Conservation (phyloP, 2,113 vertebrate species). For the Pyrgilauda ruficollis region DNA sequence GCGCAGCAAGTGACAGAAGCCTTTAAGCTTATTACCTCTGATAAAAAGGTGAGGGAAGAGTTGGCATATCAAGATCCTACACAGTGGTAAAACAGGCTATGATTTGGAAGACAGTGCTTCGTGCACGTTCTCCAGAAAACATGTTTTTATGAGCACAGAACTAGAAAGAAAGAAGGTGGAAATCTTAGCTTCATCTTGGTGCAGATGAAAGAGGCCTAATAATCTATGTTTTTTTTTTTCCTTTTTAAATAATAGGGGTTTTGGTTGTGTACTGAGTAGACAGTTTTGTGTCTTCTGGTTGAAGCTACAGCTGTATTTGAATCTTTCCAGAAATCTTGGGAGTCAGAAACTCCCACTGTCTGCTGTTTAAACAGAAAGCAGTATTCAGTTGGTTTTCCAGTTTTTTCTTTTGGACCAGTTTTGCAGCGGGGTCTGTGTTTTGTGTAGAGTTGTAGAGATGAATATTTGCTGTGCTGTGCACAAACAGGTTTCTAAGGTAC, state of each 20-base stretch:
- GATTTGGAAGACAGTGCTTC: background rate
- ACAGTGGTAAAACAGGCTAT: background rate
- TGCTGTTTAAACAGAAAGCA: background rate
- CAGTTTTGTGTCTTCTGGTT: background rate
- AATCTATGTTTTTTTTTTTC: background rate
- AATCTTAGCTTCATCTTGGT: background rate
- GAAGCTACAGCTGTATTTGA: background rate
- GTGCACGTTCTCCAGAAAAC: background rate
- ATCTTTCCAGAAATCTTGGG: background rate
- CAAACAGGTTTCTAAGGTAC: background rate
- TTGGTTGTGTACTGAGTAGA: background rate
- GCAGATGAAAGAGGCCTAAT: background rate
- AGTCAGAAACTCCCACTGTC: background rate
- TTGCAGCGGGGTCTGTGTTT: background rate
- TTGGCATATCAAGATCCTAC: background rate
- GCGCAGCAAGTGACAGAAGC: constrained; percentile 98
- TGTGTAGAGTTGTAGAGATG: background rate
- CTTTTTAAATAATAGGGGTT: background rate
- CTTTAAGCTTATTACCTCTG: constrained; percentile 98
- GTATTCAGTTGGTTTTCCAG: background rate
- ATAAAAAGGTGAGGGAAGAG: constrained; percentile 86
- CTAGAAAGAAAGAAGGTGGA: background rate
- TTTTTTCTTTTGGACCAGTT: background rate
- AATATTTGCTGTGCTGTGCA: background rate
- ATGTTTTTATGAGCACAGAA: background rate